phyloP scores from a whole-genome alignment of 1,140 invertebrate species.

The Drosophila ohnishii region DNA sequence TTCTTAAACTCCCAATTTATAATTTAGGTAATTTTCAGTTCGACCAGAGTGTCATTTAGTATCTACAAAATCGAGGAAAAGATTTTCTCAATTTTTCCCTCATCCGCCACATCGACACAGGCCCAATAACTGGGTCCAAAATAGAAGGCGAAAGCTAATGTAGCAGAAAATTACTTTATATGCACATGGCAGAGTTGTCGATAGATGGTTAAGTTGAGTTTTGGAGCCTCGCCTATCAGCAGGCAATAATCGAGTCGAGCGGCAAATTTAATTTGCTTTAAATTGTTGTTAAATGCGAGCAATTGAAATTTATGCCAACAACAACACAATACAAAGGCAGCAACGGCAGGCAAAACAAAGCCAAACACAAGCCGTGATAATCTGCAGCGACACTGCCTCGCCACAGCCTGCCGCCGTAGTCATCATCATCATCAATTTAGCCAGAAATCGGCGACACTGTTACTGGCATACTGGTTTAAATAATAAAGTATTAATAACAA shows the following conservation, averaged over 20 bases:
- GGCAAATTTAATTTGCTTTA: conserved; percentile 77
- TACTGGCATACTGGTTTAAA: conserved; percentile 10
- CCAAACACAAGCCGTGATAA: conserved; percentile 65
- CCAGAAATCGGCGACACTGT: conserved; percentile 60
- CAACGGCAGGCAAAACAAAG: conserved; percentile 35
- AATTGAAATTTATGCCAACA: conserved; percentile 79
- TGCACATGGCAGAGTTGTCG: conserved; percentile 71
- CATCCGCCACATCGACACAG: not conserved
- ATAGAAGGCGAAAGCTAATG: conserved; percentile 66
- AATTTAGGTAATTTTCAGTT: conserved; percentile 36
- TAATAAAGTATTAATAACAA: not conserved
- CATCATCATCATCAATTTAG: conserved; percentile 77
- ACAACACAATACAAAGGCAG: conserved; percentile 50
- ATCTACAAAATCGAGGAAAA: conserved; percentile 3
- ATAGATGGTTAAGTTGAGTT: conserved; percentile 61
- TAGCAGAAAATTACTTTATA: conserved; percentile 81
- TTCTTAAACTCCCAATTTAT: too few relatives aligned
- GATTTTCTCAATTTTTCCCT: conserved; percentile 42
- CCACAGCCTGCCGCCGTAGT: conserved; percentile 19
- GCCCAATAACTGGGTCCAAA: conserved; percentile 29
- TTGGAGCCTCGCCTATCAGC: conserved; percentile 64
- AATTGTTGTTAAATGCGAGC: conserved; percentile 80
- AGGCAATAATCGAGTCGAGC: conserved; percentile 69
- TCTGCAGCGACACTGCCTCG: conserved; percentile 43
- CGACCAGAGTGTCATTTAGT: conserved; percentile 9